These are phyloP conservation scores for Catalaphyllia jardinei DNA, from an alignment of 64 coral and sea anemone species.

Conservation along the genomic window DNA sequence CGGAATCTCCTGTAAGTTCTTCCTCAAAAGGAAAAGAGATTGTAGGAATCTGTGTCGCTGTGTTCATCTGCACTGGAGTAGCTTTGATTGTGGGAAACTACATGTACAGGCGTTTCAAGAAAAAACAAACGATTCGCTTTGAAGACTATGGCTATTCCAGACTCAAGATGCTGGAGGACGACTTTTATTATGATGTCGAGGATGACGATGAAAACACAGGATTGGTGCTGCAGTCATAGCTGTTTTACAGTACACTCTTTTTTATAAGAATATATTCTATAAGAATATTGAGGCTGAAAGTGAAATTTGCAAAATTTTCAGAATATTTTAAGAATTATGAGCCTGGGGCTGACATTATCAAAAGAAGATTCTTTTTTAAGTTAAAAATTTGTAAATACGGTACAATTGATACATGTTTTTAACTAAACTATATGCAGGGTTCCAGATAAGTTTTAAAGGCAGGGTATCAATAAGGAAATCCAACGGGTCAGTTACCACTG, in stretches of 20 bases:
- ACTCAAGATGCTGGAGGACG: conserved; percentile 72
- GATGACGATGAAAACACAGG: conserved; percentile 51
- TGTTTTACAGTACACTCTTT: background rate
- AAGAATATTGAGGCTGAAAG: no score
- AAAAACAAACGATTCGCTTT: conserved; percentile 37
- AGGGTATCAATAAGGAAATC: no score
- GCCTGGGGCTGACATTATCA: no score
- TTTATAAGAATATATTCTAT: no score
- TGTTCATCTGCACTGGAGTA: conserved; percentile 4
- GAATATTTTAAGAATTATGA: no score
- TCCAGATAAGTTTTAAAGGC: no score
- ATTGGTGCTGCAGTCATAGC: background rate
- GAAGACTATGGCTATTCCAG: conserved; percentile 83
- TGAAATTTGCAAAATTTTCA: no score
- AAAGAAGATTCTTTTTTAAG: no score
- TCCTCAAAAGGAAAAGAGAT: conserved; percentile 15
- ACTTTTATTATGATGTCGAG: conserved; percentile 57
- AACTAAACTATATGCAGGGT: no score
- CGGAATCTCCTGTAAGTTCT: background rate
- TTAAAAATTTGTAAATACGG: no score
- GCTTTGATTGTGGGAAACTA: conserved; percentile 37
- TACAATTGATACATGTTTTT: no score
- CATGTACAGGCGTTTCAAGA: conserved; percentile 43
- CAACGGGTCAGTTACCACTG: no score
- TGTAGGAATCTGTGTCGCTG: conserved; percentile 51